Percentiles rank a stretch among this genome's conserved stretches.
Conservation (phyloP, 2,888 invertebrate species). For the Troilus luridus region DNA sequence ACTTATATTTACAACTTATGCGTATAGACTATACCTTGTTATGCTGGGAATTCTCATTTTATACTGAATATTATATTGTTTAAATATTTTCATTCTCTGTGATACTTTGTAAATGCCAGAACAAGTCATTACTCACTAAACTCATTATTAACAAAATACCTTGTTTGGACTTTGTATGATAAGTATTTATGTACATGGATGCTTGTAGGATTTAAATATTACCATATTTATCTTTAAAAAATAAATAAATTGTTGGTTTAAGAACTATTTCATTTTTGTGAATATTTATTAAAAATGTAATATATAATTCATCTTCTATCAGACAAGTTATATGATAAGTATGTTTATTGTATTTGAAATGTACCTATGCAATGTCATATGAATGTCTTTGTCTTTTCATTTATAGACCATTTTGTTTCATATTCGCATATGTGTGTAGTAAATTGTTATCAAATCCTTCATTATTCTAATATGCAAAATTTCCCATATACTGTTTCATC, state of each 20-base stretch:
- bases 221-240: background rate
- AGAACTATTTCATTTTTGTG: background rate
- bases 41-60: background rate
- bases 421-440: slow-evolving; percentile 37
- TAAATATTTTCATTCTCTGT: background rate
- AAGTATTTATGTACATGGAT: background rate
- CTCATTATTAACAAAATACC: background rate
- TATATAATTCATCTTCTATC: slow-evolving; percentile 45
- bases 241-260: background rate
- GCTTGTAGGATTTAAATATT: background rate
- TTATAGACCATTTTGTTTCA: slow-evolving; percentile 22
- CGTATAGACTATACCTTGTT: background rate
- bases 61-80: background rate
- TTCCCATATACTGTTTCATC: slow-evolving; percentile 37
- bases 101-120: background rate
- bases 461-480: slow-evolving; percentile 6
- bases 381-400: slow-evolving; percentile 7
- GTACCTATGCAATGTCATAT: slow-evolving; percentile 41
- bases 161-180: background rate
- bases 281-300: background rate
- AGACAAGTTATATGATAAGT: slow-evolving; percentile 26
- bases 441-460: slow-evolving; percentile 29
- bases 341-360: slow-evolving; percentile 33
- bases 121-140: background rate
- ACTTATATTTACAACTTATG: background rate